Evolutionary conservation across 2,888 invertebrate species (phyloP), one percentile per base, ranked within the genome.

Genomic region (Eueremaeus valkanovi): DNA sequence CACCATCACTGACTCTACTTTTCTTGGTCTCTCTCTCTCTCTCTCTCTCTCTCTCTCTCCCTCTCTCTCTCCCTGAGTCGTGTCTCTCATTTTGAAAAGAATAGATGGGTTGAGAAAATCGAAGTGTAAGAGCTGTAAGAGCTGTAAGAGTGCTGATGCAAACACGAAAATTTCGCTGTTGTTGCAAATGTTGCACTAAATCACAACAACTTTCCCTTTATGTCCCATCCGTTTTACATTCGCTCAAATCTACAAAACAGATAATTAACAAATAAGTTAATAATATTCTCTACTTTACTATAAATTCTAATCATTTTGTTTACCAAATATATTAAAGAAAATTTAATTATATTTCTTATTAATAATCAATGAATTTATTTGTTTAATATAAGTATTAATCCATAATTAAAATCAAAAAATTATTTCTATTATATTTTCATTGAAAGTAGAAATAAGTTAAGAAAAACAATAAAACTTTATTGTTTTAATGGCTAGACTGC

Each of bases 141-240:
- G 11, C 6, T 45, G 45, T 27, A 70, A 42, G 27, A 70, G 42
- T 70, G 70, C 70, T 70, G 70, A 70, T 24, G 27, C 68, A 42
- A 29, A 21, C 27, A 45, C 11, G 40, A 45, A 70, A 63, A 33
- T 45, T 70, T 40, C 8, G 42, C 70, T 42, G 42, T 36, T 31
- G 6, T 45, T 40, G 70, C 70, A 70, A 70, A 70, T 70, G 63
- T 72, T 73, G 73, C 55, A 51, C 72, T 58, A 76, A 77, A 77
- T 72, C 73, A 76, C 74, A 75, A 75, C 72, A 68, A 73, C 45
- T 36, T 18, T 66, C 36, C n/a, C 63, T 29, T 66, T 77, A 76
- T 76, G 76, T 77, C 76, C 78, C 36, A 63, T 75, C 66, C 40
- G 36, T 55, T 40, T 55, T 51, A 29, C 58, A 58, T 27, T 16